Evolutionary conservation across 2,888 invertebrate species (phyloP), one percentile per base, ranked within the genome.

Genomic region (Stenodera caucasica): DNA sequence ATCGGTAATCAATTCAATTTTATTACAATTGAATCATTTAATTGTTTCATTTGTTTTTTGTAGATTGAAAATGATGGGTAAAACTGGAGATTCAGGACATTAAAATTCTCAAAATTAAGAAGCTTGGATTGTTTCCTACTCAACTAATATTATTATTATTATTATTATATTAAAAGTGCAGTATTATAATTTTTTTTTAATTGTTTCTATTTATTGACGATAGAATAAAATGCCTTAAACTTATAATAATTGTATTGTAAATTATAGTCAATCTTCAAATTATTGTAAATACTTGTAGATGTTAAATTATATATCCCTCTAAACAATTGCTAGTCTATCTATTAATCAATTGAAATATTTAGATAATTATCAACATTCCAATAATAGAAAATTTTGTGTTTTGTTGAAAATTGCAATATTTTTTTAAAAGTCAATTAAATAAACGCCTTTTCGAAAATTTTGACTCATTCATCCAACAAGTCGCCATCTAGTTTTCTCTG

Each of bases 1-100:
- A 75, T 58, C 77, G 75, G 78, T 78, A 69, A 74, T 64, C 58
- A 53, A 9, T 54, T 7, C 9, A 53, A 14, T 50, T 29, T 35
- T 0, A 15, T 4, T 2, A 15, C 15, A 37, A 15, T 37, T 37
- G 5, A 7, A 32, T 32, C n/a, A n/a, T 32, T 12, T 33, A n/a
- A 33, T 33, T 33, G 3, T 26, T 26, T 5, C 7, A 12, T 3
- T n/a, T 33, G 2, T 33, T 1, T 33, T 33, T 33, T 32, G 9
- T 33, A 33, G 40, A 40, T 40, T 40, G 18, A 40, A 18, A 40
- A 40, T 40, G 15, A 18, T 18, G 18, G 18, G 11, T 8, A 40
- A 40, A 40, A 9, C 9, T 40, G 18, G 21, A 2, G 33, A 33
- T 33, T 33, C 33, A 12, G 33, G 33, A 1, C 33, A 33, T 33